Conservation (phyloP, 2,888 invertebrate species). For the Poecilus cupreus region DNA sequence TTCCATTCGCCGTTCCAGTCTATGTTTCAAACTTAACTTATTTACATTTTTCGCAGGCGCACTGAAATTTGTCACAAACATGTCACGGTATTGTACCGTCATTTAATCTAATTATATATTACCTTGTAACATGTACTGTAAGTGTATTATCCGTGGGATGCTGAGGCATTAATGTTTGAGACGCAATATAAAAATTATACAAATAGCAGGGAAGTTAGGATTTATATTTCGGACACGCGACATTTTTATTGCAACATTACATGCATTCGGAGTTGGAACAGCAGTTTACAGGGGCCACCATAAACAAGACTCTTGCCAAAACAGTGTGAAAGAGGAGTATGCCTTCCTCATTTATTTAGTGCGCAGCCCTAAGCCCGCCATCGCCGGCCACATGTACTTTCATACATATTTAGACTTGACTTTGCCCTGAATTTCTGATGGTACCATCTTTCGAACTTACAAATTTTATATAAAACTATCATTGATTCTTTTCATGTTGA, state of each 20-base stretch:
- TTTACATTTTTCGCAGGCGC: no score
- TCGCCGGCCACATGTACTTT: background rate
- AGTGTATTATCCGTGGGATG: no score
- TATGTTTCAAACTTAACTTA: no score
- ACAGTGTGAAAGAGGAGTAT: conserved; percentile 14
- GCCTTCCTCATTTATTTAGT: conserved; percentile 1
- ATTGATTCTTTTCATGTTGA: no score
- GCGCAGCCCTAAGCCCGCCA: background rate
- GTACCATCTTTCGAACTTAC: no score
- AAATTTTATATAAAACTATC: background rate
- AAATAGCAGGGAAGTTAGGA: background rate
- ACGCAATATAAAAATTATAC: background rate
- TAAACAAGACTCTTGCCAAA: conserved; percentile 41
- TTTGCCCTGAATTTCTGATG: no score
- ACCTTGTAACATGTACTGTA: no score
- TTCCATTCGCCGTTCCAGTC: no score
- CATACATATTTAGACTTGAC: background rate
- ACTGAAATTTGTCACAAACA: no score
- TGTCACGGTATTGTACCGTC: no score
- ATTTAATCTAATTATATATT: no score
- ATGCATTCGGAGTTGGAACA: conserved; percentile 23
- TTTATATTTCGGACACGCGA: background rate
- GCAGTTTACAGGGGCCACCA: conserved; percentile 7
- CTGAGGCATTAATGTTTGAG: no score
- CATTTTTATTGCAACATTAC: conserved; percentile 41